Base-by-base conservation (phyloP, 2,888 invertebrate species). In the Leucophenga montana region DNA sequence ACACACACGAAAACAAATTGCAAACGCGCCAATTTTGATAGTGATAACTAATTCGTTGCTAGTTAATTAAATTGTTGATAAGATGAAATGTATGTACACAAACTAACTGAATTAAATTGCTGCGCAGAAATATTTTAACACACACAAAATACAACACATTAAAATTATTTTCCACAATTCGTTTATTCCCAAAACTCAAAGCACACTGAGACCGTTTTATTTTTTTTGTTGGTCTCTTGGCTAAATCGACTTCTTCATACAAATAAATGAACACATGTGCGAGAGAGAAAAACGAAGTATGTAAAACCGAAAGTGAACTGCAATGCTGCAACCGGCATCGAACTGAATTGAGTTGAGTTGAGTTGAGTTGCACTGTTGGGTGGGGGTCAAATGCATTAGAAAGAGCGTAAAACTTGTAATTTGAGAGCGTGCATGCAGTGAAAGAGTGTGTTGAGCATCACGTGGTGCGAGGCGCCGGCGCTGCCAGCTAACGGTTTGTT, bases 281-380 rank as follows among this genome's bases (percentile, higher is more conserved):
- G 11, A 9, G 44, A 3, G 59, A 59, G n/a, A 39, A 18, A 9
- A 20, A 14, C 61, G 9, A 61, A 61, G n/a, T 6, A 59, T 50
- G 50, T 50, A 59, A 59, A 59, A 59, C 59, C 33, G 59, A 59
- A 59, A 59, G 59, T 59, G 33, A 33, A 16, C 16, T 33, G 5
- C 14, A 8, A 18, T 61, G 18, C 9, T 16, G 61, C 16, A 20
- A 61, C 9, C 56, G 66, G 64, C 71, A 75, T 69, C 64, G 67
- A 72, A 76, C 54, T 78, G 71, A 59, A 59, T 56, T 33, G 22
- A 33, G n/a, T 22, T 33, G 33, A 33, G 8, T n/a, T n/a, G 33
- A 33, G 8, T 18, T 16, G 39, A 3, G 46, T 27, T 54, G 65
- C 68, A 46, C 1, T 11, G 11, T 18, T 6, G 27, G n/a, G 11